Base-by-base conservation (phyloP, 2,797 vertebrate genomes). In the Manis javanica region DNA sequence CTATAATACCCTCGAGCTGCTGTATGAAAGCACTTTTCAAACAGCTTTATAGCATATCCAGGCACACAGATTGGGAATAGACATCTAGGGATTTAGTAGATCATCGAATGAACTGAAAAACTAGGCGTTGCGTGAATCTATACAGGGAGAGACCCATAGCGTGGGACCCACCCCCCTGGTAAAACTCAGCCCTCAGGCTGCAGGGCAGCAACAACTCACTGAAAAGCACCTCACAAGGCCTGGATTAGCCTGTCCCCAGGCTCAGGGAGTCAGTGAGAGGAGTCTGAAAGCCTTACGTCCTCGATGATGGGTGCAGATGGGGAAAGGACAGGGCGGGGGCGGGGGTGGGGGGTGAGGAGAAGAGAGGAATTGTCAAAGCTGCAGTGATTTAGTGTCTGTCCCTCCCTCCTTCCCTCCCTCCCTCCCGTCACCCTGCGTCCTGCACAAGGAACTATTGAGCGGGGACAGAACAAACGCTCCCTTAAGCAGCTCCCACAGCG, bases 401-500 rank as follows among this genome's bases (percentile, higher is more conserved):
- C 98, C 98, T 97, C 86, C 98, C 98, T 98, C 98, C 97, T 98
- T 98, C 97, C 69, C 97, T 29, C 83, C 53, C 98, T 99, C 98
- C 98, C 96, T 97, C 96, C 98, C 99, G 98, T 97, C 99, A 66
- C 98, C 98, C 97, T 87, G 98, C 98, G 98, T 98, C 97, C 98
- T 90, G 98, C 99, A 99, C 99, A 99, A 99, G 99, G 99, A 99
- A 98, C 99, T 97, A 99, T 99, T 99, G 98, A 99, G 98, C 98
- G 98, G 98, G 98, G 96, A 98, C 98, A 98, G 99, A 99, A 99
- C 99, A 99, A 99, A 99, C 98, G 99, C 98, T 99, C 99, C 99
- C 99, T 99, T 99, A 99, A 99, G 99, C 98, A 87, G 99, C 98
- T 98, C 98, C 96, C 94, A 97, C 90, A 98, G 98, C 94, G 96